Base-by-base conservation (phyloP, 2,113 vertebrate genomes). In the Polyodon spathula region DNA sequence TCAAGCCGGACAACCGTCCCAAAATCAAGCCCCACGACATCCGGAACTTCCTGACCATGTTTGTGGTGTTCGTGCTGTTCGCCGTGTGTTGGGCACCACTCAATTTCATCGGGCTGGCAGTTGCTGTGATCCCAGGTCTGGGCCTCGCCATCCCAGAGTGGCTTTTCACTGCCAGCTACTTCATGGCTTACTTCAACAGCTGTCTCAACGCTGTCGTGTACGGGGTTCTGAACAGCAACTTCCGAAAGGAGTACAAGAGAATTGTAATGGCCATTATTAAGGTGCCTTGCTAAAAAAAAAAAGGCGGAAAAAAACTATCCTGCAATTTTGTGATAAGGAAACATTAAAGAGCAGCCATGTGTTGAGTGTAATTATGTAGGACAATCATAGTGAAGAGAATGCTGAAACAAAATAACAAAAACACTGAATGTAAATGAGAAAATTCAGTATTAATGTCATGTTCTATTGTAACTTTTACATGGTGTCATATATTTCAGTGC, bases 161-260 rank as follows among this genome's bases (percentile, higher is more conserved):
- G 89, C 79, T 90, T 37, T 90, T 90, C 71, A 87, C 83, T 0
- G 82, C 83, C 62, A 90, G 88, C 65, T 91, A 91, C 77, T 89
- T 91, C 61, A 89, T 89, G 87, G 88, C 89, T 2, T 91, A 90
- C 57, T 91, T 89, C 72, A 91, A 90, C 76, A 91, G 89, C 78
- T 89, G 88, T 68, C 80, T 91, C 63, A 91, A 91, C 2, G 87
- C 87, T 1, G 84, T 91, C 4, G 72, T 91, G 59, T 91, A 91
- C 8, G 88, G 89, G 0, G 85, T 71, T 56, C 73, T 91, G 64
- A 91, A 91, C 68, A 78, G 85, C 67, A 91, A 89, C 73, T 91
- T 91, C 73, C 78, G 88, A 61, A 88, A 86, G 60, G 89, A 91
- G 70, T 89, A 91, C 78, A 89, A 87, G 71, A 80, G 84, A 70